Conservation (phyloP, 2,888 invertebrate species). For the Platycnemis pennipes region DNA sequence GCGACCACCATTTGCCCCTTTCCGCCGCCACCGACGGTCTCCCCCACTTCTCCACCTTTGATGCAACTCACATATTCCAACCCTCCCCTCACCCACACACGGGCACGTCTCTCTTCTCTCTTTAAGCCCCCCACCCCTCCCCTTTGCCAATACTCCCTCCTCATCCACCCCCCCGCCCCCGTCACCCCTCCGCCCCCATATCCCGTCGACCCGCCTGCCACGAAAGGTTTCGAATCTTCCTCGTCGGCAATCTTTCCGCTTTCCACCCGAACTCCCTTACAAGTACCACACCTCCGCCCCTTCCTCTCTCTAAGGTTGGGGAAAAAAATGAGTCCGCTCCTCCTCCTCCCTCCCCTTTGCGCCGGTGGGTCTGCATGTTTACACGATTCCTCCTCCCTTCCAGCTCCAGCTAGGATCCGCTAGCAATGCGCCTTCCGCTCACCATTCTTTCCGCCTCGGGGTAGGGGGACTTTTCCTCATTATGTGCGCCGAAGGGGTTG, state of each 20-base stretch:
- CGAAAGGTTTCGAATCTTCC: slow-evolving; percentile 29
- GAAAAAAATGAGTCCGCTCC: not conserved
- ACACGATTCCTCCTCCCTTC: not conserved
- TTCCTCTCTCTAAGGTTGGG: not conserved
- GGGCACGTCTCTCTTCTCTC: not conserved
- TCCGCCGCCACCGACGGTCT: not conserved
- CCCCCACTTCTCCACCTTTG: not conserved
- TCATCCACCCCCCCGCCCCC: not conserved
- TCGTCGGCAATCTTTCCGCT: slow-evolving; percentile 41
- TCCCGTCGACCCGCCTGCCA: not conserved
- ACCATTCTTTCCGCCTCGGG: not conserved
- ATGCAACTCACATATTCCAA: not conserved
- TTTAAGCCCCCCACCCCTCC: not conserved
- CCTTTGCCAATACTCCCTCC: not conserved
- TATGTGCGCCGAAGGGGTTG: not conserved
- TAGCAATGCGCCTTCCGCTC: not conserved
- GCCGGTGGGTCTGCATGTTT: slow-evolving; percentile 30
- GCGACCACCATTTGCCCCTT: not conserved
- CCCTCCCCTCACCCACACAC: not conserved
- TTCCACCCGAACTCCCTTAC: slow-evolving; percentile 58
- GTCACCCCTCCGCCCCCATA: not conserved
- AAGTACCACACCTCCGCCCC: not conserved
- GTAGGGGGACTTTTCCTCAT: slow-evolving; percentile 3
- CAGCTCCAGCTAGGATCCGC: not conserved
- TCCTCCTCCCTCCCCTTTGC: not conserved